Evolutionary conservation across 92 coral and sea anemone genomes (phyloP).

Genomic region (Diadumene lineata): DNA sequence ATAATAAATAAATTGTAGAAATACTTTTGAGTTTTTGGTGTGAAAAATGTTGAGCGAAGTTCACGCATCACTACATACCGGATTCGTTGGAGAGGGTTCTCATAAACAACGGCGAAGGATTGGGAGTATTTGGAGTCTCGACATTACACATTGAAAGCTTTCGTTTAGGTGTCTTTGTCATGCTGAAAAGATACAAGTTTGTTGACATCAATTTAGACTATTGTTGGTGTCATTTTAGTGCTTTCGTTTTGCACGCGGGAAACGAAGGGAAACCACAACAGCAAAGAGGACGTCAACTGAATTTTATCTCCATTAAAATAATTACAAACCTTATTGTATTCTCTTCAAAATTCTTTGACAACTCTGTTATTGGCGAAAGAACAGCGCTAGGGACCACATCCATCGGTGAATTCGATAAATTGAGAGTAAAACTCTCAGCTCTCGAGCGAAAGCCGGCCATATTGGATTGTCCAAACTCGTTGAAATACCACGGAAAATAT

Average conservation of each 20-base stretch:
- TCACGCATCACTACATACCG: conserved; percentile 56
- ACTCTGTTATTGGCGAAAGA: conserved; percentile 95
- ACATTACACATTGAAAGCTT: conserved; percentile 79
- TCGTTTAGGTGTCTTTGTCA: conserved; percentile 89
- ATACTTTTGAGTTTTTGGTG: neutral
- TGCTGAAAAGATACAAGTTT: conserved; percentile 46
- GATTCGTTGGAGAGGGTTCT: conserved; percentile 92
- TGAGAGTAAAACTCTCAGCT: conserved; percentile 86
- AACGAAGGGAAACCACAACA: conserved; percentile 4
- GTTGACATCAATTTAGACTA: neutral
- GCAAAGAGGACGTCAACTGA: neutral
- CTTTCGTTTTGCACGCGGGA: conserved; percentile 24
- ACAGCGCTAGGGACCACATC: conserved; percentile 74
- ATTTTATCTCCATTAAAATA: conserved; percentile 12
- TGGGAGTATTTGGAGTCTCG: conserved; percentile 71
- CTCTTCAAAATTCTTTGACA: conserved; percentile 83
- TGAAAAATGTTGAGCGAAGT: neutral
- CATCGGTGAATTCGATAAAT: conserved; percentile 56
- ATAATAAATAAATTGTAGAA: neutral
- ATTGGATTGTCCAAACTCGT: conserved; percentile 57
- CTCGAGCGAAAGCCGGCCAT: conserved; percentile 84
- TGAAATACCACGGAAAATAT: conserved; percentile 18
- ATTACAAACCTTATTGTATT: conserved; percentile 73
- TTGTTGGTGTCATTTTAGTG: conserved; percentile 1
- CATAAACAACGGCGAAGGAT: conserved; percentile 56